Evolutionary conservation across 1,140 invertebrate genomes (phyloP).

Genomic region (Papilio dardanus): DNA sequence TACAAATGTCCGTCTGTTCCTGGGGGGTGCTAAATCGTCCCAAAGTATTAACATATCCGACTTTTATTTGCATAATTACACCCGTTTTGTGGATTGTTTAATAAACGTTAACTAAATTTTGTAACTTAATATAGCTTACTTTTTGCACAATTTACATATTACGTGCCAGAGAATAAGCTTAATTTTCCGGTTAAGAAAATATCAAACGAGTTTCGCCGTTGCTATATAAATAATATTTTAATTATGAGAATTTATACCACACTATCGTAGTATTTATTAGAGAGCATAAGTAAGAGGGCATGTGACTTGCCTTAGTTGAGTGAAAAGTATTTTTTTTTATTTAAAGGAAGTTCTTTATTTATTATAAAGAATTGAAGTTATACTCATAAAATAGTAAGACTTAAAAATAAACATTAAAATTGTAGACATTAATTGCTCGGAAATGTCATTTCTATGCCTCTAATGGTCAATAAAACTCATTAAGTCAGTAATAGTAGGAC

Average conservation of each 20-base stretch:
- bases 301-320: background rate
- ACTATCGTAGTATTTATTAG: background rate
- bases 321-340: background rate
- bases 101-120: constrained; percentile 33
- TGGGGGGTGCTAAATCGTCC: constrained; percentile 75
- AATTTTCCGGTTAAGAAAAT: constrained; percentile 7
- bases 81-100: constrained; percentile 40
- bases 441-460: background rate
- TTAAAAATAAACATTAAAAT: background rate
- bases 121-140: constrained; percentile 25
- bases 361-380: background rate
- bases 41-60: constrained; percentile 73
- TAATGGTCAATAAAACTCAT: background rate
- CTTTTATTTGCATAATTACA: constrained; percentile 71
- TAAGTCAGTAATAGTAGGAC: background rate
- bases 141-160: constrained; percentile 23
- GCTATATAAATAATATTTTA: background rate
- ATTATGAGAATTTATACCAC: background rate
- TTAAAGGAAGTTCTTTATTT: background rate
- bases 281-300: background rate
- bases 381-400: no score
- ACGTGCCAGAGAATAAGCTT: background rate
- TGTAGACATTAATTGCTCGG: background rate
- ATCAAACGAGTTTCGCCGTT: background rate
- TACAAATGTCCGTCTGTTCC: constrained; percentile 62